These are phyloP conservation scores for Okamejei kenojei DNA, from an alignment of 2,797 vertebrate species.

Conservation along the genomic window DNA sequence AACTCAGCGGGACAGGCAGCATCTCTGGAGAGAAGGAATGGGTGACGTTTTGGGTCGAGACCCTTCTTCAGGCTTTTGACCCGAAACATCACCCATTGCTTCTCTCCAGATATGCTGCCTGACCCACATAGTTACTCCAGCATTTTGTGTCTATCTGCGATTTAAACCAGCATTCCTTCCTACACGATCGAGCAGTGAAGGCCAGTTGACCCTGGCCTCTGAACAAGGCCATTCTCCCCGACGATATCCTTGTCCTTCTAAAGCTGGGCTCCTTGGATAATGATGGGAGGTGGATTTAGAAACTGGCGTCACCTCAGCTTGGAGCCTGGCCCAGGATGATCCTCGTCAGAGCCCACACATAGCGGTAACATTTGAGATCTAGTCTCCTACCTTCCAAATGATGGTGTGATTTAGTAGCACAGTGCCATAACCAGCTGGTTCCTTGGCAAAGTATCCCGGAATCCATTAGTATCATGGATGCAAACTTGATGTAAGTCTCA, in stretches of 20 bases:
- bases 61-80: too few species aligned
- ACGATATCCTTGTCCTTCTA: background rate
- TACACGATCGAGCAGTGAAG: too few species aligned
- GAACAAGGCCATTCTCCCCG: background rate
- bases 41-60: too few species aligned
- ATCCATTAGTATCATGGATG: background rate
- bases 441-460: background rate
- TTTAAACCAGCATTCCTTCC: too few species aligned
- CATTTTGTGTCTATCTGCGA: too few species aligned
- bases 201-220: too few species aligned
- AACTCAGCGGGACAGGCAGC: too few species aligned
- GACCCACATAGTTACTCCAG: too few species aligned
- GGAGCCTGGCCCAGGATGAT: background rate
- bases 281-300: background rate
- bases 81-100: too few species aligned
- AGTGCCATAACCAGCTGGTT: background rate
- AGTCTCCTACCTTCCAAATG: background rate
- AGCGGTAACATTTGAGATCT: background rate
- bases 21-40: too few species aligned
- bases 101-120: too few species aligned
- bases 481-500: background rate
- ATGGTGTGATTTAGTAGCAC: background rate
- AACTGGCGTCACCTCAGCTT: background rate
- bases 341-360: background rate
- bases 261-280: background rate